Evolutionary conservation across 2,888 invertebrate genomes (phyloP), one percentile per base, ranked within the genome.

Genomic region (Lathronympha strigana): DNA sequence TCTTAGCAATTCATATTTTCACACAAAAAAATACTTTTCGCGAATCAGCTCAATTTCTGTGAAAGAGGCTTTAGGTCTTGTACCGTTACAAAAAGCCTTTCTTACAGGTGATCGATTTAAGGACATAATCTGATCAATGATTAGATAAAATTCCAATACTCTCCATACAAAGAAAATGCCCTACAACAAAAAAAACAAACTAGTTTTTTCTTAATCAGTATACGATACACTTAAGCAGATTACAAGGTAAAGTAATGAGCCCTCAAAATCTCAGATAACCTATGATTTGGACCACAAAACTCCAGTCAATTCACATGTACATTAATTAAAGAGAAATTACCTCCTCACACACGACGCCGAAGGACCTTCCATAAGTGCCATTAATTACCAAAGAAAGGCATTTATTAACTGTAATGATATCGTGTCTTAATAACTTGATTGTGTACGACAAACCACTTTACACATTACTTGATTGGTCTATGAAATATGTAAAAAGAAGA

Each of bases 271-370:
- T 15, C 38, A 15, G 17, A 38, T 38, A 15, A 15, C 43, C 9
- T 43, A 3, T 40, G 5, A 11, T 45, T 74, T 76, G 63, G 0
- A 63, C 40, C 17, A 8, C 72, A 68, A 61, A 13, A 6, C 45
- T 28, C 25, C 43, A 53, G 58, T 64, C 51, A 60, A 45, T 64
- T 47, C 51, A 57, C 15, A n/a, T n/a, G 13, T 25, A 19, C 36
- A 43, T 43, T 36, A 53, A 58, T 64, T 60, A 51, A 38, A 58
- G 25, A 40, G 11, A 45, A 58, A 63, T 63, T 19, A 15, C 45
- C 74, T 76, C 66, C 68, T 67, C 73, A 76, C 79, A 77, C 71
- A 70, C 67, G 74, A 70, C 69, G 64, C 58, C 60, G 51, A 76
- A 78, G 78, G 76, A 77, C 73, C 69, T 70, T 61, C 61, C 71